A percentile compares a stretch with the other conserved stretches of the same genome.
Evolutionary conservation across 2,113 vertebrate species (phyloP).

Genomic region (Craseonycteris thonglongyai): DNA sequence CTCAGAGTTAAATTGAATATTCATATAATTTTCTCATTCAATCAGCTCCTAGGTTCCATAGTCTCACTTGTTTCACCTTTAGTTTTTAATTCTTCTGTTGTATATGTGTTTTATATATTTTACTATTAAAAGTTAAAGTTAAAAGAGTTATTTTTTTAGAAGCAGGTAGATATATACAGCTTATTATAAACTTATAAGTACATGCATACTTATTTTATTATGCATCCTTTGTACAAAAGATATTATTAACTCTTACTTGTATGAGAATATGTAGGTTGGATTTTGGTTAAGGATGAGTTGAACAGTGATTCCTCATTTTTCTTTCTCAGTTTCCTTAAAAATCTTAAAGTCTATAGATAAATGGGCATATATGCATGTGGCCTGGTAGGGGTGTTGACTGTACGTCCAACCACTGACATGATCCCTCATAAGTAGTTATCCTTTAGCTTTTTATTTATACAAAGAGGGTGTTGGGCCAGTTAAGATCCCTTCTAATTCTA

Average conservation of each 20-base stretch:
- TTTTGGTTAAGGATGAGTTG: background rate
- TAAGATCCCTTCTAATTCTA: background rate
- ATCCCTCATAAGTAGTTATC: accelerated
- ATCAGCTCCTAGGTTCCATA: background rate
- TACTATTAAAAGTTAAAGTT: background rate
- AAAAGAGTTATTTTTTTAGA: background rate
- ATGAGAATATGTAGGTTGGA: background rate
- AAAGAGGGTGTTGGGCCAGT: background rate
- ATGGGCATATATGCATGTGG: background rate
- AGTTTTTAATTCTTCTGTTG: background rate
- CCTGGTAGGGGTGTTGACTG: too few species aligned
- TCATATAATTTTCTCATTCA: background rate
- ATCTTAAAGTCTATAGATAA: background rate
- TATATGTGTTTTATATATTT: background rate
- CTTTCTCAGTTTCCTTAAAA: background rate
- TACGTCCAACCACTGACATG: background rate
- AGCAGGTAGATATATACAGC: background rate
- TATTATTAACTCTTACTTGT: background rate
- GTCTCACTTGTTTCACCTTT: background rate
- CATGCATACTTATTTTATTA: background rate
- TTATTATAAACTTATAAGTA: background rate
- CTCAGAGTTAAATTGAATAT: background rate
- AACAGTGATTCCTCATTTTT: background rate
- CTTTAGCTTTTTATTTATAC: background rate
- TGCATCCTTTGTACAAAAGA: background rate